A percentile compares a stretch with the other conserved stretches of the same genome.
Evolutionary conservation across 37 sponge, comb jelly and placozoan species (phyloP).

Genomic region (Tethya wilhelma): DNA sequence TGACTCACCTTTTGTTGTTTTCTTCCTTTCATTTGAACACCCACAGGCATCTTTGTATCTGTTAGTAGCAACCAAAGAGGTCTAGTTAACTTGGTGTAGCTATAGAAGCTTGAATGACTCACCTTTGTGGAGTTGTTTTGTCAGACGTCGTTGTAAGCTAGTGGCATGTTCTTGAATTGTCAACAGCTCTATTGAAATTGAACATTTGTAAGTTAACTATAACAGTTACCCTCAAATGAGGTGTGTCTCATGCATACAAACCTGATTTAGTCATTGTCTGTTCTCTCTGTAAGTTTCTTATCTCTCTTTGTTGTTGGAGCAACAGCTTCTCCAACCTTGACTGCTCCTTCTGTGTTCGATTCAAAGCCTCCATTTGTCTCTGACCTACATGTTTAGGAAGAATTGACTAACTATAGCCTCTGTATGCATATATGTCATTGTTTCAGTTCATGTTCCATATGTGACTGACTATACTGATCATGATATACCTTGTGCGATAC

Average conservation of each 20-base stretch:
- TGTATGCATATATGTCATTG: neutral
- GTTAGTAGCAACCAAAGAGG: too few species aligned
- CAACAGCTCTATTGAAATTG: conserved; percentile 9
- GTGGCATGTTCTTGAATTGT: conserved; percentile 13
- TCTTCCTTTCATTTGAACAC: too few species aligned
- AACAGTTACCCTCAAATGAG: neutral
- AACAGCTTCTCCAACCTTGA: conserved; percentile 42
- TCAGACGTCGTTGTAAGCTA: neutral
- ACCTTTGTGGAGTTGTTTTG: neutral
- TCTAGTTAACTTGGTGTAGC: too few species aligned
- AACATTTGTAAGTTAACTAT: neutral
- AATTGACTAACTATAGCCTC: neutral
- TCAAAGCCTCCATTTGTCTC: conserved; percentile 11
- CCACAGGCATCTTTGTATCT: too few species aligned
- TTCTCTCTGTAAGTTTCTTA: conserved; percentile 7
- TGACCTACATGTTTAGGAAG: neutral
- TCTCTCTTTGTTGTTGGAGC: conserved; percentile 35
- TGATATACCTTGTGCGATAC: neutral
- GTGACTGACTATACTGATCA: neutral
- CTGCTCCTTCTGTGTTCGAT: conserved; percentile 40
- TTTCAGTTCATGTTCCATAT: too few species aligned
- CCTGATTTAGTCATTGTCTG: conserved; percentile 22
- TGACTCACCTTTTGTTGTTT: too few species aligned
- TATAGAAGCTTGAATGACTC: neutral
- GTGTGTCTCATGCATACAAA: neutral